phyloP scores from a whole-genome alignment of 64 coral and sea anemone species.

The Cladopsammia gracilis region DNA sequence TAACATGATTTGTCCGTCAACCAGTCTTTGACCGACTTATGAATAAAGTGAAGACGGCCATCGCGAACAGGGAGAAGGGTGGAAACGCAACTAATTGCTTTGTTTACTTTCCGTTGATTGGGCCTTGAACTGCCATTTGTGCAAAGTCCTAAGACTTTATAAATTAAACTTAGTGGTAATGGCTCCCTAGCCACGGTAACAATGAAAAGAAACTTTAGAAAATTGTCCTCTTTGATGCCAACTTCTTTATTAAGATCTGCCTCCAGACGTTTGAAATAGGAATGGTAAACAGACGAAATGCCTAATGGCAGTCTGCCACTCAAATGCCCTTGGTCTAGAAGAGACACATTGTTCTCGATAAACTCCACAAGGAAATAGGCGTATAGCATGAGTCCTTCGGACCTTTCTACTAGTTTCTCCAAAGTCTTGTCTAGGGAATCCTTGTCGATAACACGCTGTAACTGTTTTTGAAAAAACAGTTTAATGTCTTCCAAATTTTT shows the following conservation, averaged over 20 bases:
- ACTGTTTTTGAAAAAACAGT: conserved; percentile 5
- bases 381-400: conserved; percentile 49
- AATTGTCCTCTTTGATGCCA: background rate
- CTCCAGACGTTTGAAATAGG: conserved; percentile 28
- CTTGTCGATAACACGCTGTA: background rate
- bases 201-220: conserved; percentile 26
- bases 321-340: background rate
- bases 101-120: background rate
- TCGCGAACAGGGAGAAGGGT: conserved; percentile 18
- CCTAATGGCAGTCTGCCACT: background rate
- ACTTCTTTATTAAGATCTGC: background rate
- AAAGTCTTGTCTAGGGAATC: background rate
- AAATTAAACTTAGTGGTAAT: conserved; percentile 9
- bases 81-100: conserved; percentile 6
- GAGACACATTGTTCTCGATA: background rate
- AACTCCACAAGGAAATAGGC: conserved; percentile 50
- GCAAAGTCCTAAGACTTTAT: conserved; percentile 6
- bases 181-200: conserved; percentile 25
- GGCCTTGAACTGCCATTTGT: background rate
- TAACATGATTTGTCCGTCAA: background rate
- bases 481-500: conserved; percentile 34
- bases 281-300: conserved; percentile 44
- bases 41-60: conserved; percentile 11
- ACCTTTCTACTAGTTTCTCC: conserved; percentile 24
- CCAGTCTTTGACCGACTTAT: conserved; percentile 41